Base-by-base conservation (phyloP, 2,888 invertebrate genomes). In the Gisinianus flammeolus region DNA sequence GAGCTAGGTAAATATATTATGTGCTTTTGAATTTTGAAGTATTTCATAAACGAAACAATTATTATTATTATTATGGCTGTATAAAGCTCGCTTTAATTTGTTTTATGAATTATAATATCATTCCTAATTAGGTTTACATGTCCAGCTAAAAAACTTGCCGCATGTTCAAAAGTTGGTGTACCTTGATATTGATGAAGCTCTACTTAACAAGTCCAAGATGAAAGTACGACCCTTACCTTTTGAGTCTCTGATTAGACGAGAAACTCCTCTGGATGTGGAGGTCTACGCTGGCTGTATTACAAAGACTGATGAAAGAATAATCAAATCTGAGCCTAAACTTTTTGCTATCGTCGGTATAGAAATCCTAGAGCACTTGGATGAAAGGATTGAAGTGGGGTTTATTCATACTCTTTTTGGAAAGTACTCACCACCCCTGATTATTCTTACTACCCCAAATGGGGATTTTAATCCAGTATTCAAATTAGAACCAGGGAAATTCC, bases 401-500 rank as follows among this genome's bases (percentile, higher is more conserved):
- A 92, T 93, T 0, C 90, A 90, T 81, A 94, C 92, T 85, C 89
- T 97, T 24, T 97, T 97, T 88, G 93, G 92, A 28, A 92, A 90
- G 83, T 91, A 96, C 16, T 90, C 90, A 86, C 97, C 97, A 0
- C 90, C 91, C 87, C 84, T 96, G 72, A 94, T 90, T 0, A 87
- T 97, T 69, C 89, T 97, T 78, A 95, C 96, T 0, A 97, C 97
- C 12, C 97, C 97, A 0, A 98, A 98, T 88, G 90, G 91, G 0
- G 97, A 97, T 81, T 97, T 93, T 85, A 97, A 98, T 88, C 89
- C 92, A 0, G 87, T 95, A 0, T 96, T 97, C 85, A 87, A 88
- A 10, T 87, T 89, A 78, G 88, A 90, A 62, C 88, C 89, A 73
- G 88, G 88, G 83, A 91, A 91, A 5, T 91, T 94, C 79, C 90